Conservation (phyloP, 2,113 vertebrate genomes). For the Corydoras maculifer region DNA sequence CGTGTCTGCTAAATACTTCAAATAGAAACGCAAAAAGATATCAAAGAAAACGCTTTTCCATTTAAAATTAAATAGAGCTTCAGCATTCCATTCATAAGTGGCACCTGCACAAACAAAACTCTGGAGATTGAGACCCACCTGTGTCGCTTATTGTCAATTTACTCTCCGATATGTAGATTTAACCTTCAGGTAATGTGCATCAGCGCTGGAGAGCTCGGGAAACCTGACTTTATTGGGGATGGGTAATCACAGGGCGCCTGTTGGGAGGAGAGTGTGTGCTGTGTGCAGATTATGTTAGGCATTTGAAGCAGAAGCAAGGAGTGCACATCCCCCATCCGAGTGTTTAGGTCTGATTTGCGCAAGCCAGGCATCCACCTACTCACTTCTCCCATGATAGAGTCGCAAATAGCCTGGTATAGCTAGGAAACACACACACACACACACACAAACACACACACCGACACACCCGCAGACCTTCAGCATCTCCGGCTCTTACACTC, state of each 20-base stretch:
- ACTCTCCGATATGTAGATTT: conserved; percentile 17
- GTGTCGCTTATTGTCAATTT: conserved; percentile 3
- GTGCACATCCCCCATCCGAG: conserved; percentile 9
- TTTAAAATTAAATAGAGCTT: no score
- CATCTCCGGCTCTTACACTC: no score
- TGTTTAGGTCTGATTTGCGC: conserved; percentile 37
- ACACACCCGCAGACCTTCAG: neutral
- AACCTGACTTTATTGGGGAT: conserved; percentile 6
- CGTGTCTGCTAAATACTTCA: no score
- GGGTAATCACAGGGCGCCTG: conserved; percentile 7
- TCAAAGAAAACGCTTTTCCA: no score
- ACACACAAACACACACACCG: conserved; percentile 11
- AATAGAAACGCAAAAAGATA: no score
- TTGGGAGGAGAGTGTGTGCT: conserved; percentile 7
- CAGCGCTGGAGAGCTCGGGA: neutral
- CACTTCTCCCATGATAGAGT: conserved; percentile 36
- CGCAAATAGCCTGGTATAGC: conserved; percentile 26
- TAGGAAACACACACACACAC: conserved; percentile 2
- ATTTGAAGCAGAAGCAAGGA: conserved; percentile 24
- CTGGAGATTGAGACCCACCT: neutral
- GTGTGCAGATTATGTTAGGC: conserved; percentile 23
- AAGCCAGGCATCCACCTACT: conserved; percentile 34
- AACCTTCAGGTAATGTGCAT: conserved; percentile 15
- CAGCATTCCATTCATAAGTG: conserved; percentile 6
- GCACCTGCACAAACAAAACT: neutral